Percentiles rank a stretch among this genome's conserved stretches.
Conservation (phyloP, 1,140 invertebrate species). For the Nephila pilipes region DNA sequence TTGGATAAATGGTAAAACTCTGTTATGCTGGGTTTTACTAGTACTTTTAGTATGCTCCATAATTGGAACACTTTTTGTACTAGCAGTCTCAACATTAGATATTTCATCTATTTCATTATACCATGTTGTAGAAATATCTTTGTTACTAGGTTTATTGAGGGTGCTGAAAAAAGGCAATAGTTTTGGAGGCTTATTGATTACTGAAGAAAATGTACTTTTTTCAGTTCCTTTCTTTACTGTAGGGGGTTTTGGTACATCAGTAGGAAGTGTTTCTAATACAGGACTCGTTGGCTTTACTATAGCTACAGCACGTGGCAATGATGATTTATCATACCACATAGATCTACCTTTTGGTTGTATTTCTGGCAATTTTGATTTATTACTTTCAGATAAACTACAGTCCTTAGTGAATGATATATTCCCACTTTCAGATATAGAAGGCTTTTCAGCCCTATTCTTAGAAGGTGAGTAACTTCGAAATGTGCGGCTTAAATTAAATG, state of each 20-base stretch:
- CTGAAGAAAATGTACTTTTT: not conserved
- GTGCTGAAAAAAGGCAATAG: slow-evolving; percentile 21
- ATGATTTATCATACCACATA: slow-evolving; percentile 70
- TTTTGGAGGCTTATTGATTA: slow-evolving; percentile 45
- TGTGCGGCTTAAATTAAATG: slow-evolving; percentile 57
- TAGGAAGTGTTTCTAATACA: not conserved
- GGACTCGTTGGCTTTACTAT: slow-evolving; percentile 64
- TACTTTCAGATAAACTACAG: not conserved
- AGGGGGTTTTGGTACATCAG: slow-evolving; percentile 33
- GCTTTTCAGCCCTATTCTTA: not conserved
- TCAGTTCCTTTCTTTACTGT: not conserved
- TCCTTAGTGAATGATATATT: not conserved
- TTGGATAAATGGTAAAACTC: slow-evolving; percentile 49
- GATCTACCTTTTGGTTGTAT: slow-evolving; percentile 57
- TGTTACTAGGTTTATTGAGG: slow-evolving; percentile 36
- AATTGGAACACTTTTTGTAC: not conserved
- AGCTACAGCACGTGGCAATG: slow-evolving; percentile 44
- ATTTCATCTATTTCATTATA: slow-evolving; percentile 41
- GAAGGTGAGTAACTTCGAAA: slow-evolving; percentile 57
- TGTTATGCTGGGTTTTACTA: not conserved
- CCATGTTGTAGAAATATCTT: slow-evolving; percentile 48
- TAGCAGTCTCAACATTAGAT: not conserved
- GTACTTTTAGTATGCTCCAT: not conserved
- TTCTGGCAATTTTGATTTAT: slow-evolving; percentile 34
- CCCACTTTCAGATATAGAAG: not conserved